Evolutionary conservation across 2,888 invertebrate genomes (phyloP), one percentile per base, ranked within the genome.

Genomic region (Drosophila longiperda): DNA sequence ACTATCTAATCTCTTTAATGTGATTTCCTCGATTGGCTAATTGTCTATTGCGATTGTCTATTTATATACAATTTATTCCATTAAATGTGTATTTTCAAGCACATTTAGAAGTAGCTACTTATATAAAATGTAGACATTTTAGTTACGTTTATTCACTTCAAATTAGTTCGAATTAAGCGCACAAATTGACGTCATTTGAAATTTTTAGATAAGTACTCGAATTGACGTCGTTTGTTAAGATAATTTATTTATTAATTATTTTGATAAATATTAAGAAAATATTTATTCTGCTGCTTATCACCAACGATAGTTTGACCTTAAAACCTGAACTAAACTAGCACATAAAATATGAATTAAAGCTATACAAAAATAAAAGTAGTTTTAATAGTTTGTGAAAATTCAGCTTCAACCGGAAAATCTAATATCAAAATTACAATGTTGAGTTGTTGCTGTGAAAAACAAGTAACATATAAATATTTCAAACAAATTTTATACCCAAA

Each of bases 1-100:
- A 17, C 33, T 15, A 59, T 66, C 48, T 64, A 40, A 66, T 64
- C 54, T n/a, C 4, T 12, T 5, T 11, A 3, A 9, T 9, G n/a
- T 12, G 40, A 54, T 1, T 52, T 38, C 17, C 23, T 12, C 12
- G n/a, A 15, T 6, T 33, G 45, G 17, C 17, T 11, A 8, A 34
- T 34, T 29, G 29, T 29, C 29, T 29, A 29, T 48, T 48, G 9
- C 48, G 3, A 6, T 23, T 58, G n/a, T 11, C 17, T n/a, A 58
- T 60, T 5, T 23, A 2, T 48, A 3, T 9, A 20, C 6, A 32
- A 8, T 60, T 34, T 23, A 42, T 42, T 32, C 3, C 9, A 57
- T 45, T 57, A 11, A 11, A 23, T 11, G 20, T 57, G 6, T 5
- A 42, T 23, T 42, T 17, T 3, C 17, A 23, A 20, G 32, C 1